These are phyloP conservation scores for Apodemus agrarius DNA, from an alignment of 2,797 vertebrate genomes.

Conservation along the genomic window DNA sequence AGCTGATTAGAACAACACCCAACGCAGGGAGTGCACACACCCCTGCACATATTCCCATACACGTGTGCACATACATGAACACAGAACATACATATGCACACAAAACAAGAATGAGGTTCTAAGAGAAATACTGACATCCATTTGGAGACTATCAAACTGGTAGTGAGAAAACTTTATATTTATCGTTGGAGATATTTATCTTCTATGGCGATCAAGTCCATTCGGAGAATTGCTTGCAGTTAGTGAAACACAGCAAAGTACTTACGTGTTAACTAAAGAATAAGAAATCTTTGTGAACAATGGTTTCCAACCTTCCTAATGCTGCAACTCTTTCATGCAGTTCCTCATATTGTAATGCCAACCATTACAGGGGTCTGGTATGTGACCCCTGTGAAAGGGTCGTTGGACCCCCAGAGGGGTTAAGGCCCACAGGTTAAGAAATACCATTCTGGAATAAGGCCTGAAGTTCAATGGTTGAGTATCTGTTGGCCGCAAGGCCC, in stretches of 20 bases:
- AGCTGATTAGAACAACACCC: too few relatives aligned
- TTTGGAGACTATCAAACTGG: neutral
- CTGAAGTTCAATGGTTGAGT: neutral
- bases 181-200: neutral
- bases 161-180: neutral
- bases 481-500: neutral
- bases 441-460: neutral
- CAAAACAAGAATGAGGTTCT: neutral
- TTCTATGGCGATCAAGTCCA: neutral
- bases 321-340: neutral
- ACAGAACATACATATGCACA: neutral
- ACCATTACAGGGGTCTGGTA: neutral
- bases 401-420: neutral
- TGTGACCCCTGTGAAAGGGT: neutral
- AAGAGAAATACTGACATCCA: neutral
- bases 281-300: neutral
- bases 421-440: neutral
- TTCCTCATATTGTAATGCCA: neutral
- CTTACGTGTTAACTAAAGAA: slow-evolving; percentile 5
- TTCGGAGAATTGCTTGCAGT: neutral
- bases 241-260: slow-evolving; percentile 22
- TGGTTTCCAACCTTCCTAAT: neutral
- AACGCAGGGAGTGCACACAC: neutral
- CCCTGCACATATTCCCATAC: neutral
- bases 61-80: neutral